phyloP scores from a whole-genome alignment of 2,797 vertebrate genomes.

The Myotis vivesi region DNA sequence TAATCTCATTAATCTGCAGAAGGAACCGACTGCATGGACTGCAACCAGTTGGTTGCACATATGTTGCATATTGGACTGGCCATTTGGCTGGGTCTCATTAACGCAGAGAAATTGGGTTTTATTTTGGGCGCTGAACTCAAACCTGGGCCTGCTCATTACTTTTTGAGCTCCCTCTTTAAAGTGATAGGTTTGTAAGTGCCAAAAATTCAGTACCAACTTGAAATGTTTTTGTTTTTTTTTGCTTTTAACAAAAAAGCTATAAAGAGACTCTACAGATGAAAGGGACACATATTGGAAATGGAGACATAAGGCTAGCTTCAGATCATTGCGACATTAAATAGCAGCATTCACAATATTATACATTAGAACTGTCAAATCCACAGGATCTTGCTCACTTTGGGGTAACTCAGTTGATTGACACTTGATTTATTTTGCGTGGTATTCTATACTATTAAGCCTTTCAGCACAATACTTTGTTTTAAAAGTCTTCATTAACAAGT shows the following conservation, averaged over 20 bases:
- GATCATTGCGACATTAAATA: neutral
- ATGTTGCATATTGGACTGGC: conserved; percentile 69
- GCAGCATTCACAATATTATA: neutral
- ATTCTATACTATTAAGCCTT: neutral
- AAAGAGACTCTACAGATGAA: conserved; percentile 43
- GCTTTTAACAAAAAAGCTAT: neutral
- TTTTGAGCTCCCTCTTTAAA: conserved; percentile 69
- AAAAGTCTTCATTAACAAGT: neutral
- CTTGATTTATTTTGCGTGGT: conserved; percentile 38
- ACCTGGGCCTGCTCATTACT: conserved; percentile 75
- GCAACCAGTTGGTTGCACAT: conserved; percentile 76
- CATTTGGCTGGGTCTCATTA: conserved; percentile 68
- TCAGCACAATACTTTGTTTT: neutral
- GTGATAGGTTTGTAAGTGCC: conserved; percentile 64
- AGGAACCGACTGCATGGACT: conserved; percentile 70
- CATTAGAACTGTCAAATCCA: neutral
- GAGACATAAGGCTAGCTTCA: neutral
- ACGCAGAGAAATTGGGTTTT: conserved; percentile 69
- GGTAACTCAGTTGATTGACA: neutral
- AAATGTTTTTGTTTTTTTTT: neutral
- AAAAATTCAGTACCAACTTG: conserved; percentile 70
- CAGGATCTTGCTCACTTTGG: neutral
- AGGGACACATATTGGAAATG: conserved; percentile 44
- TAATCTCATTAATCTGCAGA: conserved; percentile 76
- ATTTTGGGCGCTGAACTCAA: conserved; percentile 64